Evolutionary conservation across 2,888 invertebrate species (phyloP).

Genomic region (Lottia scabra): DNA sequence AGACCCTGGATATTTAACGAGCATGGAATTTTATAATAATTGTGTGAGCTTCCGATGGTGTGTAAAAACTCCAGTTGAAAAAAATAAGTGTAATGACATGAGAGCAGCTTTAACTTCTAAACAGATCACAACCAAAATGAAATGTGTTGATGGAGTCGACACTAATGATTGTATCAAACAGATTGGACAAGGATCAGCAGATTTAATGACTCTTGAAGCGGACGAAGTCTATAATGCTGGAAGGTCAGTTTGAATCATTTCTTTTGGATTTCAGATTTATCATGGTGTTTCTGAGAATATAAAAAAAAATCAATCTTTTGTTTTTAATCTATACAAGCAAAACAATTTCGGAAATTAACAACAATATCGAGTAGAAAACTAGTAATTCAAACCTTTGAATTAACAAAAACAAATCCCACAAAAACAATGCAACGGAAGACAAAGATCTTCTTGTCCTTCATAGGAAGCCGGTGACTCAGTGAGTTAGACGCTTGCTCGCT

Average conservation of each 20-base stretch:
- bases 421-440: too few relatives aligned
- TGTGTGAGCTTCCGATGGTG: slow-evolving; percentile 83
- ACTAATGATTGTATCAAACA: slow-evolving; percentile 60
- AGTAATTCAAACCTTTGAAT: too few relatives aligned
- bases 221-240: slow-evolving; percentile 59
- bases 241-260: slow-evolving; percentile 69
- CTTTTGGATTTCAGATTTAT: too few relatives aligned
- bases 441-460: too few relatives aligned
- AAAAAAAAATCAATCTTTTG: too few relatives aligned
- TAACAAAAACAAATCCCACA: too few relatives aligned
- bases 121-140: slow-evolving; percentile 77
- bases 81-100: slow-evolving; percentile 82
- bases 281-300: too few relatives aligned
- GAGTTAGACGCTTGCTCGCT: too few relatives aligned
- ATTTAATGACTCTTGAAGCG: slow-evolving; percentile 58
- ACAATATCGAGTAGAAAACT: too few relatives aligned
- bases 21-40: slow-evolving; percentile 74
- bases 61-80: slow-evolving; percentile 88
- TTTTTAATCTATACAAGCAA: too few relatives aligned
- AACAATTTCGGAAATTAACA: too few relatives aligned
- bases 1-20: slow-evolving; percentile 41
- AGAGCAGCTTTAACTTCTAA: slow-evolving; percentile 49
- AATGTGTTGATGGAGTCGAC: slow-evolving; percentile 78
- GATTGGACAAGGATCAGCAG: slow-evolving; percentile 52
- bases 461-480: too few relatives aligned